These are phyloP conservation scores for Motacilla alba DNA, from an alignment of 2,113 vertebrate species.

Conservation along the genomic window DNA sequence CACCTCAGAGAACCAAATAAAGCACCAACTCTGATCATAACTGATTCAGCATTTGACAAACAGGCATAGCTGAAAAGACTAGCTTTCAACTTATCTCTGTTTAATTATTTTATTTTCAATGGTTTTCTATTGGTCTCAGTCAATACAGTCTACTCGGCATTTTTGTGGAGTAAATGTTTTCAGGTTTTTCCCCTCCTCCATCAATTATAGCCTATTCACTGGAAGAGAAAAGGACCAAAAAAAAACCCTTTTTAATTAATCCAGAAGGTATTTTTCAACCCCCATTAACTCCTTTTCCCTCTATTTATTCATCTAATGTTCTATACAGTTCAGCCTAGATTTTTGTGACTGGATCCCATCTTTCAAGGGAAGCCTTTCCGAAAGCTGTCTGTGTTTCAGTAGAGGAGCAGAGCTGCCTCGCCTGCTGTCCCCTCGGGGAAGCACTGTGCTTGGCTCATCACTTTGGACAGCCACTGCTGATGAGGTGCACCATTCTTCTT, in stretches of 20 bases:
- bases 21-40: neutral
- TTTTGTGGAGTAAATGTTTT: neutral
- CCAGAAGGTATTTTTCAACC: neutral
- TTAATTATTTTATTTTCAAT: neutral
- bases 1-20: neutral
- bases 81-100: neutral
- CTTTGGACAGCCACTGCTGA: neutral
- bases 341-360: neutral
- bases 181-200: neutral
- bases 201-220: neutral
- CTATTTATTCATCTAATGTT: neutral
- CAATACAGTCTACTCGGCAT: neutral
- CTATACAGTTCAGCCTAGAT: neutral
- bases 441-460: rapidly evolving
- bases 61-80: neutral
- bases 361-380: neutral
- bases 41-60: neutral
- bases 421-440: rapidly evolving
- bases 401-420: neutral
- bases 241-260: neutral
- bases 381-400: neutral
- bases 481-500: rapidly evolving
- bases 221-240: neutral
- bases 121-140: neutral
- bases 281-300: neutral